Evolutionary conservation across 2,113 vertebrate genomes (phyloP).

Genomic region (Cepphus grylle): DNA sequence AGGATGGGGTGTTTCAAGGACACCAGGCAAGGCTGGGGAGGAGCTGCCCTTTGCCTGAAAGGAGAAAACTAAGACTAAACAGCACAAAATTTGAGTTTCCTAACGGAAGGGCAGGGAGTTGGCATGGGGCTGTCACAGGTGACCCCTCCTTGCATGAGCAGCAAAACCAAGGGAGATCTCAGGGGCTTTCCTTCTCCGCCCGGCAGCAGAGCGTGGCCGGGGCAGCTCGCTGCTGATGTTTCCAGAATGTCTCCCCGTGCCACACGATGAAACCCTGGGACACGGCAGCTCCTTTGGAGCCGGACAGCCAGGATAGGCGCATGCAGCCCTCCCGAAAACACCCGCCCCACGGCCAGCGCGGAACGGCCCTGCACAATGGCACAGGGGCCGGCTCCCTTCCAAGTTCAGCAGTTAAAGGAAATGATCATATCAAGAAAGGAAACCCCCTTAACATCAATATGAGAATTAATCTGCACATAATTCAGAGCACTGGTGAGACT

Average conservation of each 20-base stretch:
- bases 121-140: not conserved
- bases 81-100: not conserved
- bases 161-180: not conserved
- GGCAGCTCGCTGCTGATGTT: accelerated
- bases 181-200: not conserved
- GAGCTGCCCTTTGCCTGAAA: not conserved
- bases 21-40: not conserved
- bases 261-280: accelerated
- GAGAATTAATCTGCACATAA: not conserved
- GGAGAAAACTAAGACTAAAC: not conserved
- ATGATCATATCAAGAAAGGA: conserved; percentile 34
- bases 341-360: accelerated
- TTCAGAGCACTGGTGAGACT: not conserved
- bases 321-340: not conserved
- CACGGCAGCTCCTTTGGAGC: not conserved
- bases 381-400: not conserved
- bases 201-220: accelerated
- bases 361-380: not conserved
- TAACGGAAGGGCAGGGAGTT: not conserved
- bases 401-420: conserved; percentile 45
- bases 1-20: not conserved
- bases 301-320: not conserved
- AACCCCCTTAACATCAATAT: not conserved
- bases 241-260: not conserved
- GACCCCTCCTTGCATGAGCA: not conserved